Conservation (phyloP, 1,140 invertebrate species). For the Eciton burchellii region DNA sequence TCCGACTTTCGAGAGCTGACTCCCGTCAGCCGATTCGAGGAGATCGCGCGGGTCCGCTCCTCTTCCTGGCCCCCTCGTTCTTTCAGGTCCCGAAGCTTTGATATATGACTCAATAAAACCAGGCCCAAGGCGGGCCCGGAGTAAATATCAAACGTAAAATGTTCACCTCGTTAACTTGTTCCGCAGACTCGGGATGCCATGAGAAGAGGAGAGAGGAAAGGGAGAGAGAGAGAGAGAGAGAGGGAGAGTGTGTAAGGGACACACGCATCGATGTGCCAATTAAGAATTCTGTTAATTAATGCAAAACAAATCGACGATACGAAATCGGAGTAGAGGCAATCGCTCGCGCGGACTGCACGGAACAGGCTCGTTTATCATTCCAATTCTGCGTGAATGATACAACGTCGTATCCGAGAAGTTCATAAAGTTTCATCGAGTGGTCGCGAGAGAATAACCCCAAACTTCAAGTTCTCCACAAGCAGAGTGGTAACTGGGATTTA, state of each 20-base stretch:
- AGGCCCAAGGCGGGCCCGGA: conserved; percentile 76
- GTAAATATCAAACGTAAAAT: conserved; percentile 83
- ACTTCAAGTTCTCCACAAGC: background rate
- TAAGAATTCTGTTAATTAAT: conserved; percentile 77
- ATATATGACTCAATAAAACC: conserved; percentile 84
- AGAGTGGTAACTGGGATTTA: background rate
- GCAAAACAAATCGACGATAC: conserved; percentile 47
- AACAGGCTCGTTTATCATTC: background rate
- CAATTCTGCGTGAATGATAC: conserved; percentile 5
- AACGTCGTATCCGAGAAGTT: background rate
- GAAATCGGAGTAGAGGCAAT: background rate
- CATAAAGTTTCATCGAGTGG: background rate
- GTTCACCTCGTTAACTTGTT: conserved; percentile 81
- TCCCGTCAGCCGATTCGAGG: conserved; percentile 43
- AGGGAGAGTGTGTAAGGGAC: conserved; percentile 9
- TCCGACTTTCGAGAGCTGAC: conserved; percentile 30
- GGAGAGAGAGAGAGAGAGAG: background rate
- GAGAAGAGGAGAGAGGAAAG: background rate
- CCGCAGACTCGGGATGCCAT: conserved; percentile 38
- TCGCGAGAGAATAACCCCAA: background rate
- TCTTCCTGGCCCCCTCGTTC: conserved; percentile 30
- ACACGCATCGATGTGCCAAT: conserved; percentile 67
- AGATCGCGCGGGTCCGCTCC: conserved; percentile 8
- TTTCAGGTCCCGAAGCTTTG: conserved; percentile 72
- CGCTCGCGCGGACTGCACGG: background rate